phyloP scores from a whole-genome alignment of 2,113 vertebrate genomes.

The Limanda limanda region DNA sequence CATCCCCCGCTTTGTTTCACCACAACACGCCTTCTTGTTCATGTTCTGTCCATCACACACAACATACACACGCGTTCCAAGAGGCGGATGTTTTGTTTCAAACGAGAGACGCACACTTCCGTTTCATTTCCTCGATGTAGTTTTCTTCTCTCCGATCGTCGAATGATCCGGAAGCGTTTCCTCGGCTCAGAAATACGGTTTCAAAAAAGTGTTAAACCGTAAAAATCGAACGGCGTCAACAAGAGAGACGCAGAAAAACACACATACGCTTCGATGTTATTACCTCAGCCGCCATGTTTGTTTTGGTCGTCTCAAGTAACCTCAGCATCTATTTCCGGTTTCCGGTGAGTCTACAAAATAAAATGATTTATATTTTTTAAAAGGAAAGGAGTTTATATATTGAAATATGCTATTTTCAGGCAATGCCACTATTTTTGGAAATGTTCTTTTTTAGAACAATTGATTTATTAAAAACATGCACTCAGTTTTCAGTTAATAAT shows the following conservation, averaged over 20 bases:
- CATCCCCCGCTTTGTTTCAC: too few relatives aligned
- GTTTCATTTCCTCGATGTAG: background rate
- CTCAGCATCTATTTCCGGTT: background rate
- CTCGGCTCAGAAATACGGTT: background rate
- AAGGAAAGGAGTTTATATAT: too few relatives aligned
- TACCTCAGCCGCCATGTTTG: slow-evolving; percentile 61
- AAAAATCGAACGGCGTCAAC: fast-evolving
- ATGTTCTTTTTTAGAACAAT: too few relatives aligned
- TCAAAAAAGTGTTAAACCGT: fast-evolving
- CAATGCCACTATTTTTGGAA: too few relatives aligned
- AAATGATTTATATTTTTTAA: background rate
- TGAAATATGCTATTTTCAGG: too few relatives aligned
- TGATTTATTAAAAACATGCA: background rate
- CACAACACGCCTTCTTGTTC: background rate
- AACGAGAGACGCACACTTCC: slow-evolving; percentile 54
- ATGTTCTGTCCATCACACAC: background rate
- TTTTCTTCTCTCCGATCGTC: background rate
- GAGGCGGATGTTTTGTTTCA: slow-evolving; percentile 76
- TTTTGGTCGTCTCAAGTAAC: slow-evolving; percentile 58
- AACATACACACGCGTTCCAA: slow-evolving; percentile 43
- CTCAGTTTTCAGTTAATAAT: too few relatives aligned
- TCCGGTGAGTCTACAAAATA: slow-evolving; percentile 17
- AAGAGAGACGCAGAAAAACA: background rate
- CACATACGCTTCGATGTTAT: background rate
- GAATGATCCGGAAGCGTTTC: fast-evolving